Evolutionary conservation across 2,888 invertebrate genomes (phyloP).

Genomic region (Cataglyphis cursor): DNA sequence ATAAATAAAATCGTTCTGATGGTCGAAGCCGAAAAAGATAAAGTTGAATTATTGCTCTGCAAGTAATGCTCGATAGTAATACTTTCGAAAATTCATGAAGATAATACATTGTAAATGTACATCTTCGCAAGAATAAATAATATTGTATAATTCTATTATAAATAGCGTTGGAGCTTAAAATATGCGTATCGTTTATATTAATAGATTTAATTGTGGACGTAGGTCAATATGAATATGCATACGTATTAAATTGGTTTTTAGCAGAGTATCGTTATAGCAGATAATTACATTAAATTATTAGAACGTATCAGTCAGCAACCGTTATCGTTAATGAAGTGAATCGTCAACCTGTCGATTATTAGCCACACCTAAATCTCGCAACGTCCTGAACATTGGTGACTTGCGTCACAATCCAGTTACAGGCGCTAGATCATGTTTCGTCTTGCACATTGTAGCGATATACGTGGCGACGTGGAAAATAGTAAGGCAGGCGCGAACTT

Average conservation of each 20-base stretch:
- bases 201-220: constrained; percentile 7
- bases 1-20: not conserved
- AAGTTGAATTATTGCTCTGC: not conserved
- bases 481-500: not conserved
- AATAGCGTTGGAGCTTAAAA: not conserved
- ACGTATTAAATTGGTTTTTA: not conserved
- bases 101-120: not conserved
- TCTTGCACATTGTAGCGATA: constrained; percentile 22
- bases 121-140: not conserved
- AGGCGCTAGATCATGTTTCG: constrained; percentile 31
- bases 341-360: constrained; percentile 4
- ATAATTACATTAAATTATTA: not conserved
- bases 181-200: not conserved
- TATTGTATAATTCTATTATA: not conserved
- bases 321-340: constrained; percentile 9
- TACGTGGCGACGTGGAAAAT: not conserved
- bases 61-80: not conserved
- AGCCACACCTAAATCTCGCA: constrained; percentile 19
- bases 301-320: constrained; percentile 4
- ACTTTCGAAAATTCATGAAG: not conserved
- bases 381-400: not conserved
- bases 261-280: not conserved
- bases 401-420: not conserved
- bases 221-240: not conserved
- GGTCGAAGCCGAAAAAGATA: not conserved